Base-by-base conservation (phyloP, 1,140 invertebrate genomes). In the Idris sp. region DNA sequence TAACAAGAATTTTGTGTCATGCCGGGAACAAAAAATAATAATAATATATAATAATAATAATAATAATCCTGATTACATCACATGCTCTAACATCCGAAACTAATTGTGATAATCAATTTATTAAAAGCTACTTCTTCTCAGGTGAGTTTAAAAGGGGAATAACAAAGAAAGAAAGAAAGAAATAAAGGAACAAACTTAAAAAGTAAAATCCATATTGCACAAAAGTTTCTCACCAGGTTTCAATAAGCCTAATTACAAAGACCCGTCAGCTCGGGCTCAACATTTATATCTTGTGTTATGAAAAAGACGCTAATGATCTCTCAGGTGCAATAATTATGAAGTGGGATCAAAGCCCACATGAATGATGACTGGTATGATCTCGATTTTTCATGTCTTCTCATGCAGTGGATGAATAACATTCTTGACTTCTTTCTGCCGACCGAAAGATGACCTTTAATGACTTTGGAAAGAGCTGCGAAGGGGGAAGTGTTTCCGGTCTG, bases 381-480 rank as follows among this genome's bases (percentile, higher is more conserved):
- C 59, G 46, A 64, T 65, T 68, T 67, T 73, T 78, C 69, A 69
- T 73, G 67, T 78, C 76, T 69, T 33, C 62, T 64, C 58, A 72
- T 59, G 51, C 72, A 48, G 7, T 16, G 26, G n/a, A 28, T 69
- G 69, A 77, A 75, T 75, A 75, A 75, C 73, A 75, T 75, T 75
- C 73, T 75, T 69, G 35, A 69, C 65, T 75, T 53, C 59, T 69
- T 75, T 69, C 59, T 69, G 30, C n/a, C 44, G 49, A 41, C 48
- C 25, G 10, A 43, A 25, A 26, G 49, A 65, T 69, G 59, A 68
- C 58, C 58, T 69, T 65, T 73, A 69, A 76, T 61, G 65, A 59
- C 33, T 64, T 9, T 25, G 10, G 25, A 9, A 0, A 13, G 10
- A 7, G 41, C 28, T 30, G 4, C n/a, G 25, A 31, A 28, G 19